phyloP scores from a whole-genome alignment of 2,888 invertebrate species.

The Sussaba pulchella region DNA sequence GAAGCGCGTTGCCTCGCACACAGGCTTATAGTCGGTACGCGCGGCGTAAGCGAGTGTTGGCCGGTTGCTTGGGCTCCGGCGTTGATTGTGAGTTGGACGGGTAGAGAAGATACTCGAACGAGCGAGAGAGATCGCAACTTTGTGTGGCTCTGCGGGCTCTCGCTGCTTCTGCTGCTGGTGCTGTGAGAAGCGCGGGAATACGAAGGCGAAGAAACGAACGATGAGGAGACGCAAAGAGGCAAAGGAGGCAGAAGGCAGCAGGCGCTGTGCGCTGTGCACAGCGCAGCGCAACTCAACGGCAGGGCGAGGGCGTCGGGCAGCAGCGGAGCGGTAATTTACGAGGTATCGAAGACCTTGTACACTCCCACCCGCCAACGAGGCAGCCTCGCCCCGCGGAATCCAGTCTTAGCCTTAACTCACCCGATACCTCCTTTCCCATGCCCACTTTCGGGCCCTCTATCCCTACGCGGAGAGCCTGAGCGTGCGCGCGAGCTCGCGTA shows the following conservation, averaged over 20 bases:
- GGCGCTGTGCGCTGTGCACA: conserved; percentile 64
- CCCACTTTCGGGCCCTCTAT: conserved; percentile 75
- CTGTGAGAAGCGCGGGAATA: conserved; percentile 25
- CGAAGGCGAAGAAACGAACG: conserved; percentile 35
- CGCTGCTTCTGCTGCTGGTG: background rate
- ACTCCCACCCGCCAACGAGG: conserved; percentile 82
- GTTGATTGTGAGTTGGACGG: conserved; percentile 46
- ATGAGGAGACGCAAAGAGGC: conserved; percentile 36
- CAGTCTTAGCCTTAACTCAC: conserved; percentile 80
- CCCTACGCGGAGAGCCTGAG: conserved; percentile 35
- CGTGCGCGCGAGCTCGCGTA: conserved; percentile 48
- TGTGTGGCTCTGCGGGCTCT: conserved; percentile 15
- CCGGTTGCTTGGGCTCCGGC: conserved; percentile 32
- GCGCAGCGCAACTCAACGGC: conserved; percentile 33
- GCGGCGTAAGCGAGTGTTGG: conserved; percentile 41
- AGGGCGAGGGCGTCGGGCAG: conserved; percentile 69
- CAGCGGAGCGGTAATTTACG: conserved; percentile 82
- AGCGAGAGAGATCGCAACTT: conserved; percentile 29
- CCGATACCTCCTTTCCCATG: conserved; percentile 77
- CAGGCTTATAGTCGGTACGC: conserved; percentile 32
- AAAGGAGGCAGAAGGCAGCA: conserved; percentile 64
- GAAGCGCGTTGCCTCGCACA: background rate
- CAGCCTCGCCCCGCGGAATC: conserved; percentile 81
- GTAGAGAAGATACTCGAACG: conserved; percentile 31
- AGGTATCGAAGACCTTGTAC: conserved; percentile 84